These are phyloP conservation scores for Marmota flaviventris DNA, from an alignment of 2,113 vertebrate genomes.

Conservation along the genomic window DNA sequence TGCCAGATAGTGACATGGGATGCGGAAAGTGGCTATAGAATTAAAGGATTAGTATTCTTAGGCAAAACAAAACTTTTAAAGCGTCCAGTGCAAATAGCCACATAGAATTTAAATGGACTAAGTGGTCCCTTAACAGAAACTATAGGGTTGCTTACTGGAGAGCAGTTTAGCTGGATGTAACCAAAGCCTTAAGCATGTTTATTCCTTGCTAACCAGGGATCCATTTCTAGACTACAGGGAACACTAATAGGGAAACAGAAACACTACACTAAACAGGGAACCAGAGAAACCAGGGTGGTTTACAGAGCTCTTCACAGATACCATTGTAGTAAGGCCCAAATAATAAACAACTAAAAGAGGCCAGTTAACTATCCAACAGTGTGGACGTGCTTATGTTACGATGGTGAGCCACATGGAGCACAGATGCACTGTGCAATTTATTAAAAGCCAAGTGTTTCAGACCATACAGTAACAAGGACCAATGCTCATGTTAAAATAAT, in stretches of 20 bases:
- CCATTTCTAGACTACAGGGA: neutral
- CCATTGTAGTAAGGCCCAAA: neutral
- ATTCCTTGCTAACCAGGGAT: neutral
- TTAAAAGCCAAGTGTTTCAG: neutral
- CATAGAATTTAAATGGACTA: neutral
- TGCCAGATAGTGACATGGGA: neutral
- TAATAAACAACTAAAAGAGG: neutral
- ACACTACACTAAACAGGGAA: neutral
- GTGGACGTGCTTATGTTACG: neutral
- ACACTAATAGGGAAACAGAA: no score
- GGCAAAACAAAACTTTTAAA: neutral
- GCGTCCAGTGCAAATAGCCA: neutral
- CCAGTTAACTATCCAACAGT: neutral
- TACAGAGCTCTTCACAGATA: neutral
- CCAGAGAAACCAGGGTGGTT: neutral
- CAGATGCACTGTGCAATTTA: neutral
- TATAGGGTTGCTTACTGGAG: neutral
- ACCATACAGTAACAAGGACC: neutral
- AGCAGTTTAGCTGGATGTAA: neutral
- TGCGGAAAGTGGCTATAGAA: neutral
- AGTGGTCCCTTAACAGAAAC: neutral
- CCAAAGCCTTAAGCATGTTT: neutral
- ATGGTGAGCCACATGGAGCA: neutral
- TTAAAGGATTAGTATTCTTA: neutral
- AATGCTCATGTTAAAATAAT: neutral